Percentiles rank a stretch among this genome's conserved stretches.
These are phyloP conservation scores for Holothuria leucospilota DNA, from an alignment of 53 echinoderm and acorn worm genomes.

Conservation along the genomic window DNA sequence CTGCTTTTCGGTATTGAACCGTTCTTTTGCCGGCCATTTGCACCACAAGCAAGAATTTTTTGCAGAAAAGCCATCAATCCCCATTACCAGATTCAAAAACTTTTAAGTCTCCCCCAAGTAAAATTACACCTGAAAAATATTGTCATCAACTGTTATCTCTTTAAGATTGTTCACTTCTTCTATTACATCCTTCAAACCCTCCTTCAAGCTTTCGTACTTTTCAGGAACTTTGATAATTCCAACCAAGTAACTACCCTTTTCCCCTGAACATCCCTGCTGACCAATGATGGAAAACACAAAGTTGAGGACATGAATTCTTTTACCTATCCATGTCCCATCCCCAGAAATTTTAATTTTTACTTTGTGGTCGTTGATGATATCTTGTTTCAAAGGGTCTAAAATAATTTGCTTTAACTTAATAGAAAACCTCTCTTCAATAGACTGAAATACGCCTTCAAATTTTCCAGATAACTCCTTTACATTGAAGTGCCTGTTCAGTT, in stretches of 20 bases:
- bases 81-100: neutral
- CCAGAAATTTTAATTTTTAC: neutral
- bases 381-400: neutral
- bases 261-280: neutral
- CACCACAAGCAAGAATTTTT: slow-evolving; percentile 3
- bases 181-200: neutral
- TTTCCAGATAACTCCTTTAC: neutral
- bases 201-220: neutral
- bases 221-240: neutral
- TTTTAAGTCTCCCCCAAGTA: neutral
- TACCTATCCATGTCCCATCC: neutral
- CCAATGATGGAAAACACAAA: slow-evolving; percentile 16
- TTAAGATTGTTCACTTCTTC: neutral
- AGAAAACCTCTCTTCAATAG: neutral
- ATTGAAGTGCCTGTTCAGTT: neutral
- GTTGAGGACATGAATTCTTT: neutral
- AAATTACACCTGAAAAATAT: neutral
- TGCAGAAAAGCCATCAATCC: neutral
- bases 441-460: neutral
- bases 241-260: neutral
- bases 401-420: neutral
- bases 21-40: neutral
- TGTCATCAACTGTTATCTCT: neutral
- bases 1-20: neutral
- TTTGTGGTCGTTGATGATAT: neutral